Percentiles rank a stretch among this genome's conserved stretches.
Evolutionary conservation across 2,888 invertebrate species (phyloP).

Genomic region (Sthenelais limicola): DNA sequence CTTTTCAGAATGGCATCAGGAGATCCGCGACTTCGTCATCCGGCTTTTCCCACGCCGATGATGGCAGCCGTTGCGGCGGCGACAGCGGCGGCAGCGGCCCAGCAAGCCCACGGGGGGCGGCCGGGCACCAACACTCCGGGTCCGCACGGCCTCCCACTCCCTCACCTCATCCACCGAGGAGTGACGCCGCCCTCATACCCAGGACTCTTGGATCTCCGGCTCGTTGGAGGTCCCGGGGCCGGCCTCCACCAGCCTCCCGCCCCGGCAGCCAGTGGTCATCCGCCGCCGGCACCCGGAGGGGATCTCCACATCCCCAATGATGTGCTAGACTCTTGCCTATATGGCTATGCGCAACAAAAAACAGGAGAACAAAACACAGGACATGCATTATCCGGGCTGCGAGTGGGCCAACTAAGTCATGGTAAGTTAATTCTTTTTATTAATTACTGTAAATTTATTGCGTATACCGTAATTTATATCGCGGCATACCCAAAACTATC

Average conservation of each 20-base stretch:
- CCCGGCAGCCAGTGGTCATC: background rate
- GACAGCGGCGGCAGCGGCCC: conserved; percentile 16
- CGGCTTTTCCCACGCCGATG: conserved; percentile 28
- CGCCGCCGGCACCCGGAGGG: background rate
- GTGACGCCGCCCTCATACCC: conserved; percentile 4
- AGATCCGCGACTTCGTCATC: conserved; percentile 24
- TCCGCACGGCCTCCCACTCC: background rate
- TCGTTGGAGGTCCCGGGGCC: background rate
- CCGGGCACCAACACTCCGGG: background rate
- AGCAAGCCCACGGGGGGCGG: background rate
- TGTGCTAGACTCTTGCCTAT: conserved; percentile 67
- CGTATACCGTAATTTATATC: no score
- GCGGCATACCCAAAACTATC: no score
- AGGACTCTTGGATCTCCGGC: no score
- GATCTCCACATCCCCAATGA: conserved; percentile 47
- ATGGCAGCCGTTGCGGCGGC: conserved; percentile 24
- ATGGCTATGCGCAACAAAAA: conserved; percentile 61
- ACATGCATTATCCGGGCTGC: conserved; percentile 66
- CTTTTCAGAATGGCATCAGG: conserved; percentile 7
- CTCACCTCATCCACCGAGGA: conserved; percentile 9
- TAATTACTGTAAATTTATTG: no score
- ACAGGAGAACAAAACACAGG: conserved; percentile 57
- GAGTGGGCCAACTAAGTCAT: conserved; percentile 63
- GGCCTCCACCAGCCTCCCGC: background rate
- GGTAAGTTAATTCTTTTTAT: conserved; percentile 54